Conservation (phyloP, 2,797 vertebrate genomes). For the Microhierax caerulescens region DNA sequence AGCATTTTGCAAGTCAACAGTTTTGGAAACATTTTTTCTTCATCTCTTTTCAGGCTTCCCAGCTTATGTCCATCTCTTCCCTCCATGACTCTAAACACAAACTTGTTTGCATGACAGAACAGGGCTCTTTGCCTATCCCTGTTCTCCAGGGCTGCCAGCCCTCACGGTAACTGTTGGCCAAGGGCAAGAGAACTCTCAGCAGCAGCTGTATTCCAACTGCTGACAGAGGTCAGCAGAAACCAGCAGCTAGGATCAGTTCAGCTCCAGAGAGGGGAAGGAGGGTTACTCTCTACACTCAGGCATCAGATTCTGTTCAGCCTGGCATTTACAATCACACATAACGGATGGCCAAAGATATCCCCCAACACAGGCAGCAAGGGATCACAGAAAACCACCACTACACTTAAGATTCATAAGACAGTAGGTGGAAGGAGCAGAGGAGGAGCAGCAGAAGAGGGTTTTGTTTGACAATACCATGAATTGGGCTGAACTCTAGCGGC, state of each 20-base stretch:
- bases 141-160: neutral
- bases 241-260: neutral
- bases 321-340: neutral
- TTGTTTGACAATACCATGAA: neutral
- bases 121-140: neutral
- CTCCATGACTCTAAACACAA: neutral
- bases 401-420: neutral
- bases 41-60: neutral
- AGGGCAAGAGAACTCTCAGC: neutral
- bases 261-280: neutral
- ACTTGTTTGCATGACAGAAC: neutral
- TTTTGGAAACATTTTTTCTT: neutral
- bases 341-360: neutral
- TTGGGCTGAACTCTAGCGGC: neutral
- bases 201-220: neutral
- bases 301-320: neutral
- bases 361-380: neutral
- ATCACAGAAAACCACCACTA: neutral
- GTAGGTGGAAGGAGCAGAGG: neutral
- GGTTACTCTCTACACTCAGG: neutral
- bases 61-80: neutral
- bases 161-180: neutral
- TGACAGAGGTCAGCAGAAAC: neutral
- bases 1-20: neutral
- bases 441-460: neutral